A percentile compares a stretch with the other conserved stretches of the same genome.
phyloP scores from a whole-genome alignment of 1,140 invertebrate genomes.

The Hirudo medicinalis region DNA sequence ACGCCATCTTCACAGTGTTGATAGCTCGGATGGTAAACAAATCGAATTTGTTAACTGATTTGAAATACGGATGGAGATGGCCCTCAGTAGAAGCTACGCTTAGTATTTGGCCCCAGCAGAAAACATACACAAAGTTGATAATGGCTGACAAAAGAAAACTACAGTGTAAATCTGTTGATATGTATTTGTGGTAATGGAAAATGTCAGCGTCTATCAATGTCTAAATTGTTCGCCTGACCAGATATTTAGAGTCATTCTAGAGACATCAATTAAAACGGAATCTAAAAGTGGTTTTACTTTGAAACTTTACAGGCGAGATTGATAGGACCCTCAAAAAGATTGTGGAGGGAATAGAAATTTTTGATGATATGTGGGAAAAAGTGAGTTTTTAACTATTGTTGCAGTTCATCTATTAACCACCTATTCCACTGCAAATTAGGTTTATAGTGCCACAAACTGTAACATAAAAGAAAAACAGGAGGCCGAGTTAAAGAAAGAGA shows the following conservation, averaged over 20 bases:
- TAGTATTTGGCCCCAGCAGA: not conserved
- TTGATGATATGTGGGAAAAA: constrained; percentile 98
- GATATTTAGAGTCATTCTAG: not conserved
- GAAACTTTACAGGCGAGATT: constrained; percentile 70
- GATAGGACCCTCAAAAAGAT: constrained; percentile 98
- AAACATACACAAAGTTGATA: not conserved
- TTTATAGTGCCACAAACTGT: constrained; percentile 85
- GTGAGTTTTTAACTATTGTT: constrained; percentile 43
- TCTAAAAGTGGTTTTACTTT: constrained; percentile 1
- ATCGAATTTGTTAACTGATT: not conserved
- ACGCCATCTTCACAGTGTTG: constrained; percentile 5
- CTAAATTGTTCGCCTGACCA: not conserved
- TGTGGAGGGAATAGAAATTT: constrained; percentile 91
- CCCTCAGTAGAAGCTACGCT: not conserved
- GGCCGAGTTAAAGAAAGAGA: constrained; percentile 99
- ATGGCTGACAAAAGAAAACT: constrained; percentile 13
- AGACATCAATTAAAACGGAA: not conserved
- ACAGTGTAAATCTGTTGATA: constrained; percentile 9
- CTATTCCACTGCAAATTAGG: constrained; percentile 30
- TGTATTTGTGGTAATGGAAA: not conserved
- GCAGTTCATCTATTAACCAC: not conserved
- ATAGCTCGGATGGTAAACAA: constrained; percentile 11
- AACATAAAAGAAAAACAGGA: constrained; percentile 99
- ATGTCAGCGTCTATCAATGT: not conserved
- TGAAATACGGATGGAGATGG: constrained; percentile 1